Percentiles rank a stretch among this genome's conserved stretches.
Conservation (phyloP, 1,140 invertebrate species). For the Atta colombica region DNA sequence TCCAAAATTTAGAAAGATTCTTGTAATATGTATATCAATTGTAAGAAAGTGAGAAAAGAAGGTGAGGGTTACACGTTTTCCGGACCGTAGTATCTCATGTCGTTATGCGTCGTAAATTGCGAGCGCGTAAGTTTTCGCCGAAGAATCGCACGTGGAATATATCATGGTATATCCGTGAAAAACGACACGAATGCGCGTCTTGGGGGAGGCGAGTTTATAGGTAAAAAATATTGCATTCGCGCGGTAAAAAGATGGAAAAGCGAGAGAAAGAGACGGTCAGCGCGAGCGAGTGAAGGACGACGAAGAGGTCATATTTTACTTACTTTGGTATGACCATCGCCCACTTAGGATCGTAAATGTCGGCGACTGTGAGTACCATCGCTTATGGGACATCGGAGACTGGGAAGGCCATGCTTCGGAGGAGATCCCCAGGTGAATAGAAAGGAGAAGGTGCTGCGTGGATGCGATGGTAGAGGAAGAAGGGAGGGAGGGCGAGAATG, state of each 20-base stretch:
- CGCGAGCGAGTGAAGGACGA: conserved; percentile 47
- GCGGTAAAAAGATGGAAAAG: conserved; percentile 37
- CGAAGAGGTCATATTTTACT: conserved; percentile 56
- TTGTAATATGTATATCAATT: conserved; percentile 47
- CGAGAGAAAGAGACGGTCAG: conserved; percentile 12
- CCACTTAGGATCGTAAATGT: conserved; percentile 69
- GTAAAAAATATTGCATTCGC: conserved; percentile 63
- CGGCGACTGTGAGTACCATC: conserved; percentile 55
- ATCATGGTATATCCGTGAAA: conserved; percentile 57
- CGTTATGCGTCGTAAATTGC: conserved; percentile 60
- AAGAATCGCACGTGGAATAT: conserved; percentile 57
- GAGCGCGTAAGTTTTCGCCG: conserved; percentile 52
- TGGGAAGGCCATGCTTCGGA: conserved; percentile 33
- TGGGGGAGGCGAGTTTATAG: conserved; percentile 61
- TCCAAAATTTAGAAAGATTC: conserved; percentile 26
- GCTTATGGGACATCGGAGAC: conserved; percentile 60
- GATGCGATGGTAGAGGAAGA: not conserved
- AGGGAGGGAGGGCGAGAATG: conserved; percentile 28
- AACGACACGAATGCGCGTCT: conserved; percentile 49
- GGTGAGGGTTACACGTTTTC: not conserved
- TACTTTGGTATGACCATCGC: conserved; percentile 67
- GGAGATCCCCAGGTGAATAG: conserved; percentile 67
- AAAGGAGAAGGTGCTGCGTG: conserved; percentile 4
- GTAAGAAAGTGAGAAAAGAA: not conserved
- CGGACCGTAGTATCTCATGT: conserved; percentile 25